phyloP scores from a whole-genome alignment of 1,140 invertebrate genomes.

The Aleiodes sp. region DNA sequence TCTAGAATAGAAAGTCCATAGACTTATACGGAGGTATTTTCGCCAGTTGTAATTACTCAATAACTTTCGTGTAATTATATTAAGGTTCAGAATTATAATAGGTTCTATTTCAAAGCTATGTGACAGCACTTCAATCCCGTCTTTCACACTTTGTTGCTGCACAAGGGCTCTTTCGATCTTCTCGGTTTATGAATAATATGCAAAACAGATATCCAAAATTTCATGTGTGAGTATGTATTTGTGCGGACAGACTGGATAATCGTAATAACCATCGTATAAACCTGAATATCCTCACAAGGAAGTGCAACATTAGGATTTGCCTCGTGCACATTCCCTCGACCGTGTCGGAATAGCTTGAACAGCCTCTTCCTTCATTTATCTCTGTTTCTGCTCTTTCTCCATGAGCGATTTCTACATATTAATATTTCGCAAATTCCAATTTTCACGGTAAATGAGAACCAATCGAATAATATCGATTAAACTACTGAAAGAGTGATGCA shows the following conservation, averaged over 20 bases:
- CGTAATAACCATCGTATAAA: not conserved
- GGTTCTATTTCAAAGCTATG: not conserved
- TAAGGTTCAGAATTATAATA: not conserved
- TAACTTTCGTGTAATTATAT: not conserved
- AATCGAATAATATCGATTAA: slow-evolving; percentile 9
- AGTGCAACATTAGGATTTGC: slow-evolving; percentile 5
- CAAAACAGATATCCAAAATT: not conserved
- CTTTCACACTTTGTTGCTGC: no score
- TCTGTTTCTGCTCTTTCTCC: not conserved
- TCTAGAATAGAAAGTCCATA: no score
- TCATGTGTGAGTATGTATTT: not conserved
- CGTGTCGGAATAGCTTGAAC: not conserved
- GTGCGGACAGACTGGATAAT: slow-evolving; percentile 4
- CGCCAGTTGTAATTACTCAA: not conserved
- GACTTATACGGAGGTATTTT: no score
- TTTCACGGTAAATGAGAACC: not conserved
- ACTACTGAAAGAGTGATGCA: not conserved
- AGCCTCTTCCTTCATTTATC: slow-evolving; percentile 3
- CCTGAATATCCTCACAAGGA: not conserved
- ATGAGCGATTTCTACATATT: not conserved
- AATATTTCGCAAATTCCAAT: not conserved
- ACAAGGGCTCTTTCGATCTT: no score
- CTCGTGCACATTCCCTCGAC: not conserved
- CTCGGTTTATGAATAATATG: no score
- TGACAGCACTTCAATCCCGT: no score